Conservation (phyloP, 2,888 invertebrate species). For the Drosophila atroscutellata region DNA sequence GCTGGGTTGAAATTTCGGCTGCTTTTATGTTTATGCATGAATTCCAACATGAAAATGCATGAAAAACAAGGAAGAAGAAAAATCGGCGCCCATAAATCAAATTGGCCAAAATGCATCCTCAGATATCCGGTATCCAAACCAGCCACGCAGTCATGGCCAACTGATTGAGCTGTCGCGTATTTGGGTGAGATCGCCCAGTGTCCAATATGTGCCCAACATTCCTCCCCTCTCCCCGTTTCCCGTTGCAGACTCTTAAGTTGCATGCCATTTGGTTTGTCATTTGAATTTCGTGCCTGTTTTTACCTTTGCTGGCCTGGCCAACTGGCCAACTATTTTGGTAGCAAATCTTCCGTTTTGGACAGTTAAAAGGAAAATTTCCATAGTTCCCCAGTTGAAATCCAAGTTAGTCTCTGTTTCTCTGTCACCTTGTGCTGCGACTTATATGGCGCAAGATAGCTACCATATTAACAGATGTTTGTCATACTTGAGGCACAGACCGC, state of each 20-base stretch:
- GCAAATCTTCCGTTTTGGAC: constrained; percentile 38
- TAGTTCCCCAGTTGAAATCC: constrained; percentile 16
- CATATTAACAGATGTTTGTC: constrained; percentile 54
- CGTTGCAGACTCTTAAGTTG: constrained; percentile 8
- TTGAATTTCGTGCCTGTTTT: constrained; percentile 64
- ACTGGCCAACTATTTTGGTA: constrained; percentile 26
- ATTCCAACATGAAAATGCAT: constrained; percentile 76
- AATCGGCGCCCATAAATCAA: constrained; percentile 69
- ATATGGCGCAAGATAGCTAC: constrained; percentile 58
- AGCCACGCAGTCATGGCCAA: constrained; percentile 76
- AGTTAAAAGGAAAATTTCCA: constrained; percentile 60
- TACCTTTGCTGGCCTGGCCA: constrained; percentile 47
- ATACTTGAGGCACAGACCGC: constrained; percentile 52
- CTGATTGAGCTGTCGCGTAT: constrained; percentile 79
- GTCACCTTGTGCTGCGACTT: constrained; percentile 39
- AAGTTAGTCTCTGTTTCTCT: constrained; percentile 12
- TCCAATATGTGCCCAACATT: constrained; percentile 46
- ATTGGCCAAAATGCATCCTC: constrained; percentile 44
- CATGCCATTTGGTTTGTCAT: constrained; percentile 54
- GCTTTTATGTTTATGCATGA: constrained; percentile 79
- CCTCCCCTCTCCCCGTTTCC: background rate
- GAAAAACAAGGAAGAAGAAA: constrained; percentile 69
- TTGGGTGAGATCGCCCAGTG: constrained; percentile 77
- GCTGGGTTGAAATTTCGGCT: constrained; percentile 65
- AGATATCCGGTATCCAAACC: constrained; percentile 16